phyloP scores from a whole-genome alignment of 1,140 invertebrate genomes.

The Thalassaphorura encarpata region DNA sequence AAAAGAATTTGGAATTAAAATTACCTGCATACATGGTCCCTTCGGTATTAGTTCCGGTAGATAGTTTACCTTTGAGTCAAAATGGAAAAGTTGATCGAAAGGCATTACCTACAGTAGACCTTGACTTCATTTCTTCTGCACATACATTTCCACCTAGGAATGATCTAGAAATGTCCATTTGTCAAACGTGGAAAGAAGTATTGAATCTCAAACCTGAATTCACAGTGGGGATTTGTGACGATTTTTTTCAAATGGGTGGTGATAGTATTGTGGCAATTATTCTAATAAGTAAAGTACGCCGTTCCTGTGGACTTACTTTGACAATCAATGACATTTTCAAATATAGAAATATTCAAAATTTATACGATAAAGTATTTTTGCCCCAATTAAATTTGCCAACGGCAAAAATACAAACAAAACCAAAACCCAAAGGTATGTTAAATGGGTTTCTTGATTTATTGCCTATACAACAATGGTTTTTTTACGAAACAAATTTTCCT shows the following conservation, averaged over 20 bases:
- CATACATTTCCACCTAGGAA: neutral
- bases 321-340: neutral
- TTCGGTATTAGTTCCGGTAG: neutral
- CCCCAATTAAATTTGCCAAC: neutral
- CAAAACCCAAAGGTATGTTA: neutral
- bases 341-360: neutral
- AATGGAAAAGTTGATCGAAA: constrained; percentile 17
- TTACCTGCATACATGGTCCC: constrained; percentile 18
- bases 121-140: no score
- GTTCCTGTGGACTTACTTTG: neutral
- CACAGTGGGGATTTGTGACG: neutral
- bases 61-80: constrained; percentile 4
- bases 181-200: neutral
- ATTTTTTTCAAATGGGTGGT: constrained; percentile 9
- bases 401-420: neutral
- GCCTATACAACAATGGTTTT: constrained; percentile 2
- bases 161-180: neutral
- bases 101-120: constrained; percentile 1
- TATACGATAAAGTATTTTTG: neutral
- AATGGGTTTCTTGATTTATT: neutral
- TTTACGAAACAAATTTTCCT: no score
- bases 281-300: neutral
- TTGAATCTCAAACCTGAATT: neutral
- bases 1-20: neutral
- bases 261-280: constrained; percentile 6